Percentiles rank a stretch among this genome's conserved stretches.
These are phyloP conservation scores for Gryllus bimaculatus DNA, from an alignment of 1,140 invertebrate species.

Conservation along the genomic window DNA sequence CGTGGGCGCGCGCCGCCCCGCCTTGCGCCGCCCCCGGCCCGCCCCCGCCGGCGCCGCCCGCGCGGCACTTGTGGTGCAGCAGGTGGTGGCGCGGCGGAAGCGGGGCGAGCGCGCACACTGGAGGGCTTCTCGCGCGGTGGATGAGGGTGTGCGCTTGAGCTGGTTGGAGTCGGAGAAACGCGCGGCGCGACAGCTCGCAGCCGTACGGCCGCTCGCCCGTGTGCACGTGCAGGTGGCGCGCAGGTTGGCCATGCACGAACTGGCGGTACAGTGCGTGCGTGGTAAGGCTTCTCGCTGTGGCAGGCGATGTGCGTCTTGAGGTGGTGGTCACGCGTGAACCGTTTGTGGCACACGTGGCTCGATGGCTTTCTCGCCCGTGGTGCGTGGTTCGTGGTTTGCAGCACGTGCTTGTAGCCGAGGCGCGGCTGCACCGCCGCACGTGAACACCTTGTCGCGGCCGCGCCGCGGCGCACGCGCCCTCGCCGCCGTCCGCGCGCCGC, in stretches of 20 bases:
- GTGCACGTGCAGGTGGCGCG: slow-evolving; percentile 84
- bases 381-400: slow-evolving; percentile 95
- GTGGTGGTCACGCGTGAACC: slow-evolving; percentile 93
- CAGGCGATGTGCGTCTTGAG: slow-evolving; percentile 85
- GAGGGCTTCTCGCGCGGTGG: slow-evolving; percentile 80
- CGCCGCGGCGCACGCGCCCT: slow-evolving; percentile 24
- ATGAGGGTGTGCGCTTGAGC: slow-evolving; percentile 83
- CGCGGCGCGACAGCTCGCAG: slow-evolving; percentile 78
- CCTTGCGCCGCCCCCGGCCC: neutral
- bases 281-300: slow-evolving; percentile 88
- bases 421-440: slow-evolving; percentile 73
- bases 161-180: slow-evolving; percentile 91
- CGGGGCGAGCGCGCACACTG: slow-evolving; percentile 59
- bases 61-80: slow-evolving; percentile 69
- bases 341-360: slow-evolving; percentile 88
- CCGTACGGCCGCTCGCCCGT: slow-evolving; percentile 91
- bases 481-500: neutral
- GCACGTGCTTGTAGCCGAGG: slow-evolving; percentile 87
- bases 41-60: slow-evolving; percentile 22
- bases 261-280: slow-evolving; percentile 79
- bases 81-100: slow-evolving; percentile 76
- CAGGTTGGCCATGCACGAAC: slow-evolving; percentile 90
- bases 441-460: slow-evolving; percentile 69
- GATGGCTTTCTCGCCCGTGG: slow-evolving; percentile 94
- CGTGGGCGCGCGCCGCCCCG: neutral